Evolutionary conservation across 2,888 invertebrate species (phyloP).

Genomic region (Rhagonycha lutea): DNA sequence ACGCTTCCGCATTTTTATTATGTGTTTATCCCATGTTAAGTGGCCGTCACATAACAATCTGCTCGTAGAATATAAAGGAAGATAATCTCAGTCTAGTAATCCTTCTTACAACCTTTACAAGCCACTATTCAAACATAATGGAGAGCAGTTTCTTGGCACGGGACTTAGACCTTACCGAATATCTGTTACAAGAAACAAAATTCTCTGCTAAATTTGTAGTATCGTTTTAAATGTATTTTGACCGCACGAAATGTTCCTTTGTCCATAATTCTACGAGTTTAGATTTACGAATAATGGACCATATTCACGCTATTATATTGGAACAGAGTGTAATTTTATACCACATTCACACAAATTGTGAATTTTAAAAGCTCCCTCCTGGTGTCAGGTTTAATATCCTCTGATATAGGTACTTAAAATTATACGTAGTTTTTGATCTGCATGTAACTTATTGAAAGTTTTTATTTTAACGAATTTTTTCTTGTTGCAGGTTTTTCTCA

Average conservation of each 20-base stretch:
- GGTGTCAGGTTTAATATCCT: neutral
- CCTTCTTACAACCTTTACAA: conserved; percentile 39
- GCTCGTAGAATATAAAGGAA: conserved; percentile 39
- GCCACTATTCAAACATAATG: conserved; percentile 47
- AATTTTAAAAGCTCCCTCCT: neutral
- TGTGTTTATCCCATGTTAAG: conserved; percentile 47
- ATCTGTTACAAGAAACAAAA: conserved; percentile 34
- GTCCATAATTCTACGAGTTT: conserved; percentile 39
- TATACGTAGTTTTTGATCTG: too few species aligned
- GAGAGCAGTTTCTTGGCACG: conserved; percentile 38
- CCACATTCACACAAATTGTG: conserved; percentile 17
- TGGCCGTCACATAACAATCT: conserved; percentile 49
- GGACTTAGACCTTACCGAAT: conserved; percentile 32
- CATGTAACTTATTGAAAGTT: too few species aligned
- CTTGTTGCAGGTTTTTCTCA: conserved; percentile 64
- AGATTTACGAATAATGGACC: conserved; percentile 52
- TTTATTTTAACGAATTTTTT: neutral
- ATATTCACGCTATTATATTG: conserved; percentile 50
- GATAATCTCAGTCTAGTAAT: conserved; percentile 47
- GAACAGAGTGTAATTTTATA: conserved; percentile 52
- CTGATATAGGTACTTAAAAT: neutral
- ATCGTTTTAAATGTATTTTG: conserved; percentile 56
- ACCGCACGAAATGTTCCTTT: conserved; percentile 50
- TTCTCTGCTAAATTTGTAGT: conserved; percentile 31
- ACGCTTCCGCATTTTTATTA: conserved; percentile 46